phyloP scores from a whole-genome alignment of 1,140 invertebrate species.

The Phortica variegata region DNA sequence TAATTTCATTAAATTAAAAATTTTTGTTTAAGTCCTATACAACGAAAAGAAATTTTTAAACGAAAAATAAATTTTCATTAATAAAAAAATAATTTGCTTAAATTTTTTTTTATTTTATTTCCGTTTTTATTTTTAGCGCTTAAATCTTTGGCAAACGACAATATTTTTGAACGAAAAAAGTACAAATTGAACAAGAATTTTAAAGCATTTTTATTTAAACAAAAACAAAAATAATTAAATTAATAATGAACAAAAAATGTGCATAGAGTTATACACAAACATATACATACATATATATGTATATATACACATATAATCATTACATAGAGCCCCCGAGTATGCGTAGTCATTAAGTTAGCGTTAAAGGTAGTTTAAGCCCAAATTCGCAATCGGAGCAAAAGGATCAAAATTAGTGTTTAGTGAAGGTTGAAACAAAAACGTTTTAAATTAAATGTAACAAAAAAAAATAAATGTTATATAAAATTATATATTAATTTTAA shows the following conservation, averaged over 20 bases:
- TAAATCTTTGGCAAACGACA: slow-evolving; percentile 35
- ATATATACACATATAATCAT: slow-evolving; percentile 1
- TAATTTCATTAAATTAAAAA: background rate
- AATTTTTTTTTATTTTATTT: slow-evolving; percentile 11
- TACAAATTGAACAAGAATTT: slow-evolving; percentile 48
- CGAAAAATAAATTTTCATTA: slow-evolving; percentile 17
- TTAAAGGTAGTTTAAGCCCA: too few relatives aligned
- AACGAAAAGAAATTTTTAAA: slow-evolving; percentile 24
- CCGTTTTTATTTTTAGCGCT: too few relatives aligned
- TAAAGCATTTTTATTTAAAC: slow-evolving; percentile 33
- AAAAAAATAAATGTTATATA: background rate
- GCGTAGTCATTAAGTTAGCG: background rate
- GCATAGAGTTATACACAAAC: slow-evolving; percentile 15
- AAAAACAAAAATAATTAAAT: slow-evolving; percentile 9
- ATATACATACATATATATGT: background rate
- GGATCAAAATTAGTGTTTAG: slow-evolving; percentile 43
- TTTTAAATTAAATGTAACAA: background rate
- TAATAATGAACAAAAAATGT: slow-evolving; percentile 3
- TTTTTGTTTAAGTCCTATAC: background rate
- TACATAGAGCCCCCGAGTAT: slow-evolving; percentile 1
- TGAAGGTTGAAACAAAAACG: slow-evolving; percentile 3
- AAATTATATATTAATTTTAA: background rate
- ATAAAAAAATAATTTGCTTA: slow-evolving; percentile 15
- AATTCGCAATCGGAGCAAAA: slow-evolving; percentile 31
- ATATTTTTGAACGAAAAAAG: slow-evolving; percentile 44